Base-by-base conservation (phyloP, 1,140 invertebrate genomes). In the Ceratosolen solmsi region DNA sequence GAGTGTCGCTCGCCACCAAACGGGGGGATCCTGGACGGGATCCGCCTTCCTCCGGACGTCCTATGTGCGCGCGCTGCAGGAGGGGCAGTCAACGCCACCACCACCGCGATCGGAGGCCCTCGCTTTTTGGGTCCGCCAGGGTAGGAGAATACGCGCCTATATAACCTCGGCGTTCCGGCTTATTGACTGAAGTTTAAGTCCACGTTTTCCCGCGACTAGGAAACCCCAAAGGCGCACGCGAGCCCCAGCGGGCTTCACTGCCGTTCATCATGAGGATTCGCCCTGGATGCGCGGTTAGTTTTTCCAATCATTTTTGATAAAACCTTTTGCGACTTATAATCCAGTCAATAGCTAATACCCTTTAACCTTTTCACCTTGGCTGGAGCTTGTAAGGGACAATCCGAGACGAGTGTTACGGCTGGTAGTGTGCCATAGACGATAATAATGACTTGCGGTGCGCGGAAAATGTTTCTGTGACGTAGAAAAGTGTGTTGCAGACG, bases 101-200 rank as follows among this genome's bases (percentile, higher is more conserved):
- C 60, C 33, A 36, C 60, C 27, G 7, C 27, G 3, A 22, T 22
- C 60, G 38, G 2, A 20, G 60, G 33, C 22, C 27, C 51, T 22
- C 49, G 68, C 33, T 72, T 82, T 79, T 83, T 60, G 75, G 70
- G 46, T 56, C 77, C 56, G 58, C 2, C 38, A 17, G 68, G 79
- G 83, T 83, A 89, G 89, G 88, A 89, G 90, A 87, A 89, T 89
- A 88, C 90, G 89, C 86, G 87, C 89, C 90, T 92, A 92, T 91
- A 92, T 90, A 92, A 92, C 90, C 85, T 87, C 88, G 87, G 78
- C 88, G 90, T 92, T 92, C 90, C 89, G 76, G 87, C 87, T 90
- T 87, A 92, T 92, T 92, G 90, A 86, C 86, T 88, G 86, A 91
- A 92, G 90, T 91, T 77, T 63, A 88, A 91, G 85, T 86, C 87